Conservation (phyloP, 2,888 invertebrate species). For the Zhengitettix transpicula region DNA sequence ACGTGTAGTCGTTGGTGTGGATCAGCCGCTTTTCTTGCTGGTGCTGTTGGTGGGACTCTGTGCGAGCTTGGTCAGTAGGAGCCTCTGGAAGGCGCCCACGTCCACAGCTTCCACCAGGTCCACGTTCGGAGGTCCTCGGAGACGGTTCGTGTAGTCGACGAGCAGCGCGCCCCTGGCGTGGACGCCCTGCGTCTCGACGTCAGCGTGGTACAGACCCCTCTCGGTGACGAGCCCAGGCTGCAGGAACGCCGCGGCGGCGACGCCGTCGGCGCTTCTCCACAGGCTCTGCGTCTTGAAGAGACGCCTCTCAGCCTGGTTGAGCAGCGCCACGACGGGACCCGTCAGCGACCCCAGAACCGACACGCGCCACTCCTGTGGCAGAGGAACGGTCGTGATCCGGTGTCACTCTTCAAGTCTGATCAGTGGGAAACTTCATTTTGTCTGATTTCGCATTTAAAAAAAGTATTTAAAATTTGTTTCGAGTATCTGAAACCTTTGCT, state of each 20-base stretch:
- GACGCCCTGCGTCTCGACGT: background rate
- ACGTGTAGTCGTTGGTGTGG: too few relatives aligned
- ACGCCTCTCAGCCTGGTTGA: slow-evolving; percentile 31
- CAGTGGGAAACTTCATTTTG: too few relatives aligned
- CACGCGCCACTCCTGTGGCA: slow-evolving; percentile 38
- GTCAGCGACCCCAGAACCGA: slow-evolving; percentile 27
- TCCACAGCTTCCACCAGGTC: background rate
- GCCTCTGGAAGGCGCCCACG: background rate
- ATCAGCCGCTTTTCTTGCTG: too few relatives aligned
- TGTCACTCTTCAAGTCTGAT: too few relatives aligned
- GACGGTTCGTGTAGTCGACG: slow-evolving; percentile 2
- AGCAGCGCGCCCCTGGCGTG: background rate
- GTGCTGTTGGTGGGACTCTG: too few relatives aligned
- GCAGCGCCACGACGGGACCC: slow-evolving; percentile 26
- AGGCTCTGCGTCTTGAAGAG: background rate
- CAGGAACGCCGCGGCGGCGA: background rate
- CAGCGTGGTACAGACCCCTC: background rate
- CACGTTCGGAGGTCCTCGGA: background rate
- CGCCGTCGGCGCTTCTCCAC: slow-evolving; percentile 1
- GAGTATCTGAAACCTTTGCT: too few relatives aligned
- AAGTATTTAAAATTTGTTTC: too few relatives aligned
- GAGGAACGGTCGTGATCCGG: too few relatives aligned
- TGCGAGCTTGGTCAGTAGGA: too few relatives aligned
- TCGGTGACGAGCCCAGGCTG: background rate
- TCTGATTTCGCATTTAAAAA: too few relatives aligned